Conservation (phyloP, 1,140 invertebrate species). For the Lasaia peninsularis region DNA sequence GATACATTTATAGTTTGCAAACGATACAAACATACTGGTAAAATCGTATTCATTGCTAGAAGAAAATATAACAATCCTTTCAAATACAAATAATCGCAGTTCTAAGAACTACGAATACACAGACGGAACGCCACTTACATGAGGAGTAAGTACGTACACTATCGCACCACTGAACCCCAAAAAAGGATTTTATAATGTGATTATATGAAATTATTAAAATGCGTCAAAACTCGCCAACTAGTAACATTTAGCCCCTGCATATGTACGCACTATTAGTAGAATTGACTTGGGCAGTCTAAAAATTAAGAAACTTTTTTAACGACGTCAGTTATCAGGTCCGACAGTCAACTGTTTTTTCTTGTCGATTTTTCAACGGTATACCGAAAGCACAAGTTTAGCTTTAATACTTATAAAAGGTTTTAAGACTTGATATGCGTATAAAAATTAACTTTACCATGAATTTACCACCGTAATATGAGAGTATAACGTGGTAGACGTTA, state of each 20-base stretch:
- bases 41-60: neutral
- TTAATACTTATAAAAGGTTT: no score
- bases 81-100: conserved; percentile 1
- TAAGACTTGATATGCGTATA: no score
- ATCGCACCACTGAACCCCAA: conserved; percentile 1
- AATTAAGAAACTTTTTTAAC: neutral
- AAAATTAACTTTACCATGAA: no score
- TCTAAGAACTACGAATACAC: neutral
- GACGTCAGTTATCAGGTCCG: no score
- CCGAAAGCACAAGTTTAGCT: no score
- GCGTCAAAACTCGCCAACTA: neutral
- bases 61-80: conserved; percentile 3
- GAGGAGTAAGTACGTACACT: neutral
- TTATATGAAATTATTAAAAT: neutral
- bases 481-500: no score
- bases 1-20: neutral
- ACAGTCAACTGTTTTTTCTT: no score
- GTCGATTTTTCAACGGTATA: no score
- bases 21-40: neutral
- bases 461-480: no score
- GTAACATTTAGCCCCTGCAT: neutral
- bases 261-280: no score
- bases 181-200: conserved; percentile 3
- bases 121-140: neutral
- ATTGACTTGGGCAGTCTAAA: no score